A percentile compares a stretch with the other conserved stretches of the same genome.
Evolutionary conservation across 2,113 vertebrate species (phyloP).

Genomic region (Cardinalis cardinalis): DNA sequence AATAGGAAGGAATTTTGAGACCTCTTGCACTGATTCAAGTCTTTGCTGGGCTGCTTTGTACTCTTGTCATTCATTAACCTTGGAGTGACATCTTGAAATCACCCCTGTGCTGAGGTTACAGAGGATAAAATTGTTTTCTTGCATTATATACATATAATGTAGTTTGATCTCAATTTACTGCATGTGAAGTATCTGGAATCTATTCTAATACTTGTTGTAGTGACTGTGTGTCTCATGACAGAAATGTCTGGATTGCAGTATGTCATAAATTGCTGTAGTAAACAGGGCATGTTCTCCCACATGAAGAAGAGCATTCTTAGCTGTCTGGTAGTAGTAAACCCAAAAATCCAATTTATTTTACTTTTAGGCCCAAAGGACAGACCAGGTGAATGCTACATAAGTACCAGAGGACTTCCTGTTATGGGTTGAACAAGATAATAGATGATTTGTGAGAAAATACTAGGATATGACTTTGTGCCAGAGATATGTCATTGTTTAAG

Average conservation of each 20-base stretch:
- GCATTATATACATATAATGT: background rate
- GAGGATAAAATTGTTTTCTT: background rate
- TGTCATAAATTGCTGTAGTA: background rate
- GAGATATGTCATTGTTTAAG: background rate
- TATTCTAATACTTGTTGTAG: background rate
- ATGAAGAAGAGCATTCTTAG: background rate
- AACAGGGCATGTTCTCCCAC: background rate
- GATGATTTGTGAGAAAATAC: background rate
- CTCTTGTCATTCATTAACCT: background rate
- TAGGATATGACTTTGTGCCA: background rate
- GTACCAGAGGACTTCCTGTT: background rate
- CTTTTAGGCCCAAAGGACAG: background rate
- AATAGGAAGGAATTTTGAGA: background rate
- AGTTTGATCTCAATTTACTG: background rate
- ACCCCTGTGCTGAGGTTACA: background rate
- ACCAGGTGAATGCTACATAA: background rate
- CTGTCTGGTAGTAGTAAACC: background rate
- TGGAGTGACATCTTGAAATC: background rate
- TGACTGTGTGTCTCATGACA: background rate
- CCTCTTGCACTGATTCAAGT: background rate
- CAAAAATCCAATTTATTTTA: background rate
- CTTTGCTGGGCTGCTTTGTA: background rate
- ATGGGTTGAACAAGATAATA: background rate
- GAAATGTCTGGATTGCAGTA: background rate
- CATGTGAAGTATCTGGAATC: background rate